A percentile compares a stretch with the other conserved stretches of the same genome.
These are phyloP conservation scores for Gulo gulo DNA, from an alignment of 2,113 vertebrate species.

Conservation along the genomic window DNA sequence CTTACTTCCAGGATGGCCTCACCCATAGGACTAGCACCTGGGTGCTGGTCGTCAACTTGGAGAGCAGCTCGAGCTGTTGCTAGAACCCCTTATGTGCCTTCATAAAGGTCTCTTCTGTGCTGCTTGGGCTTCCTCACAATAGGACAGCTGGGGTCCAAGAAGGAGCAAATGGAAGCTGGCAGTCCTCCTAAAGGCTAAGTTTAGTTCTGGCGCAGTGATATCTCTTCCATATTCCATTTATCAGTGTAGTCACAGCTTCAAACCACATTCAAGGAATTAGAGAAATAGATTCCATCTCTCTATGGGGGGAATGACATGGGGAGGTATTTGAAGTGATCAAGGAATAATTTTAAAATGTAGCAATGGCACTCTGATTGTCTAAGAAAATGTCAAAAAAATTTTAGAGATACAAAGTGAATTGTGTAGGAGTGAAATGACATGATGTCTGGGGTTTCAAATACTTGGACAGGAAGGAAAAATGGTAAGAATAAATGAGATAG, in stretches of 20 bases:
- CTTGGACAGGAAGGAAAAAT: neutral
- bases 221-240: neutral
- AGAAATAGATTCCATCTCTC: neutral
- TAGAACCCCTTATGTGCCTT: neutral
- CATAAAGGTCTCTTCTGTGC: neutral
- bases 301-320: neutral
- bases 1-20: neutral
- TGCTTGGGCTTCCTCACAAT: neutral
- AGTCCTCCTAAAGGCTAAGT: neutral
- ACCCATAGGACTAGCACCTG: rapidly evolving
- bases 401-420: neutral
- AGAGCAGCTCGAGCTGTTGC: neutral
- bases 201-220: neutral
- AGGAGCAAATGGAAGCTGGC: neutral
- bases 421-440: neutral
- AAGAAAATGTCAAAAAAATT: slow-evolving; percentile 27
- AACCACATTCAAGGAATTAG: neutral
- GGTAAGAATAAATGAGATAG: neutral
- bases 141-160: neutral
- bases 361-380: neutral
- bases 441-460: neutral
- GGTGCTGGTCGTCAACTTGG: neutral
- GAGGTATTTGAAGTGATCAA: neutral
- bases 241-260: neutral
- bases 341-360: neutral